phyloP scores from a whole-genome alignment of 2,797 vertebrate species.

The Leptatherina wallacei region DNA sequence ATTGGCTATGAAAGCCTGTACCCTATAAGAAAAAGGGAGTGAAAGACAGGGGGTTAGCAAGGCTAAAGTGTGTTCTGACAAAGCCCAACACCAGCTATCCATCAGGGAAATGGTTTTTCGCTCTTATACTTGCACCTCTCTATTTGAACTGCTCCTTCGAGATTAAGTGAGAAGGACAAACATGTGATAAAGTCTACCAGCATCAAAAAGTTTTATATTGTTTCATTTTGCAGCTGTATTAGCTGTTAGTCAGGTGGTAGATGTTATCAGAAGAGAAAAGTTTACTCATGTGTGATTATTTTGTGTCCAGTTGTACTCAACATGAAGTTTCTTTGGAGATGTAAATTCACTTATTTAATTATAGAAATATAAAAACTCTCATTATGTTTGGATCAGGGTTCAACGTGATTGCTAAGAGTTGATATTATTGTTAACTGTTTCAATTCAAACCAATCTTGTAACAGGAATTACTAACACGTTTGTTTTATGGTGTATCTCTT shows the following conservation, averaged over 20 bases:
- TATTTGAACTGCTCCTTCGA: slow-evolving; percentile 35
- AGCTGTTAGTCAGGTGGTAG: slow-evolving; percentile 6
- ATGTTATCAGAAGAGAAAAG: neutral
- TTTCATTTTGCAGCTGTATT: slow-evolving; percentile 31
- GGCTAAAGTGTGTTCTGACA: slow-evolving; percentile 28
- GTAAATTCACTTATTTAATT: neutral
- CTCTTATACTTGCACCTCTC: neutral
- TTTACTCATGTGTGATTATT: neutral
- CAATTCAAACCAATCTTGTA: neutral
- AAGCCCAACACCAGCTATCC: slow-evolving; percentile 7
- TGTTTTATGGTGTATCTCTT: no score
- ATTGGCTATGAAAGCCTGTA: slow-evolving; percentile 43
- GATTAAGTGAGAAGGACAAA: slow-evolving; percentile 31
- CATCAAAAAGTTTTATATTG: slow-evolving; percentile 39
- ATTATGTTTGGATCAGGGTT: neutral
- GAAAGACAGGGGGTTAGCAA: slow-evolving; percentile 8
- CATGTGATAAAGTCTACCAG: slow-evolving; percentile 32
- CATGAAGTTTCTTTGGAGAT: neutral
- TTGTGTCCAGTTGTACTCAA: neutral
- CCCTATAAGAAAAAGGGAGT: slow-evolving; percentile 11
- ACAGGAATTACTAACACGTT: neutral
- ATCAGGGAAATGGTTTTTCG: slow-evolving; percentile 10
- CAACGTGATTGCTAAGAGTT: neutral
- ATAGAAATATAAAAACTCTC: neutral
- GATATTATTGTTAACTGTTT: neutral